These are phyloP conservation scores for Macrosiphum euphorbiae DNA, from an alignment of 2,888 invertebrate species.

Conservation along the genomic window DNA sequence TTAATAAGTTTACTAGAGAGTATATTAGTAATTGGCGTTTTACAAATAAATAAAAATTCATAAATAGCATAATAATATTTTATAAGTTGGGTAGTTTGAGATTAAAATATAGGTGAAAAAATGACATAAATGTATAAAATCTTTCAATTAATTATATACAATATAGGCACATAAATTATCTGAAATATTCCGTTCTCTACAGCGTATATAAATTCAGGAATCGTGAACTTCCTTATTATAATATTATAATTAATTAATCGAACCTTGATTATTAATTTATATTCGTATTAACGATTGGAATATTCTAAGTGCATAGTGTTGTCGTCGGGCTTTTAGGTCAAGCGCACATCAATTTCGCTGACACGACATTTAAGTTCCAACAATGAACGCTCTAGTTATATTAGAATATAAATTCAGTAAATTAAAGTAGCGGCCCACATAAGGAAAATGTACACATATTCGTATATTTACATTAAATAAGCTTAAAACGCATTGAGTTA, in stretches of 20 bases:
- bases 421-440: neutral
- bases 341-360: neutral
- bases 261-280: constrained; percentile 33
- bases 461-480: neutral
- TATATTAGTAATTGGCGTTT: neutral
- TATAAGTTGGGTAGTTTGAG: neutral
- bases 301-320: constrained; percentile 40
- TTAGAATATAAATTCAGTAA: neutral
- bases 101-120: neutral
- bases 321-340: constrained; percentile 35
- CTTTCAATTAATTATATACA: neutral
- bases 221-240: constrained; percentile 11
- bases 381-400: neutral
- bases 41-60: neutral
- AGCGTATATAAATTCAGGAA: neutral
- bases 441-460: neutral
- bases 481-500: neutral
- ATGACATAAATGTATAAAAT: neutral
- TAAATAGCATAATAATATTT: neutral
- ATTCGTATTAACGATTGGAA: neutral
- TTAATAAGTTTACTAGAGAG: neutral
- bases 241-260: constrained; percentile 41
- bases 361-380: constrained; percentile 33
- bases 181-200: neutral
- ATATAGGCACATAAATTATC: neutral